Conservation (phyloP, 1,140 invertebrate species). For the Drosophila suzukii region DNA sequence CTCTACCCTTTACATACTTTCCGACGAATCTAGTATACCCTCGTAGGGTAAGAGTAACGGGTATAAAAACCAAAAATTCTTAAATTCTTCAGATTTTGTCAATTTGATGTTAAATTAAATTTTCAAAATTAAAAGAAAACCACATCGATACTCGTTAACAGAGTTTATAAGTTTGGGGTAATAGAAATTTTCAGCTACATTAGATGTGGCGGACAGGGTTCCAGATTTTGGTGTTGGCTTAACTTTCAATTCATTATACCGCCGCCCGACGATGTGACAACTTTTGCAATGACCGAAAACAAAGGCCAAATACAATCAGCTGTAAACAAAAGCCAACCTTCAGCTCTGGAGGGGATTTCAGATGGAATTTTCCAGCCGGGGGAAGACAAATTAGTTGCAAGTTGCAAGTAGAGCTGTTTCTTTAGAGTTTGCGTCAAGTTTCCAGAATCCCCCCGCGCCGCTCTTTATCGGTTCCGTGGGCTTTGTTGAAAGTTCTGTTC, state of each 20-base stretch:
- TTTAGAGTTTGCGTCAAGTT: constrained; percentile 44
- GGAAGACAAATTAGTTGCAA: constrained; percentile 77
- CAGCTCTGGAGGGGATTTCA: background rate
- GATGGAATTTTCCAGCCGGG: background rate
- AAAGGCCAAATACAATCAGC: constrained; percentile 74
- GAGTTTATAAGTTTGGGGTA: background rate
- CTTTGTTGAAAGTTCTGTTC: constrained; percentile 75
- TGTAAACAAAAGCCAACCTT: constrained; percentile 67
- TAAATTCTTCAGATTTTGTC: no score
- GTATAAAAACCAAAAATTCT: no score
- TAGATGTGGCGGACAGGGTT: constrained; percentile 4
- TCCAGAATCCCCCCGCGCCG: constrained; percentile 6
- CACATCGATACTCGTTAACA: background rate
- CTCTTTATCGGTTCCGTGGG: constrained; percentile 40
- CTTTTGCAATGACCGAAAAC: constrained; percentile 60
- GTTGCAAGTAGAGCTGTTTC: constrained; percentile 42
- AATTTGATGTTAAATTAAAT: no score
- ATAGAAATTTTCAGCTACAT: constrained; percentile 34
- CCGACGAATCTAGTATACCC: no score
- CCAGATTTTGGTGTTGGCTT: constrained; percentile 28
- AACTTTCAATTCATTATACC: constrained; percentile 77
- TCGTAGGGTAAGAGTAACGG: no score
- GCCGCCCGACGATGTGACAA: constrained; percentile 53
- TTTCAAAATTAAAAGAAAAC: background rate
- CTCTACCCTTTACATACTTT: no score